These are phyloP conservation scores for Thamnaconus septentrionalis DNA, from an alignment of 2,113 vertebrate species.

Conservation along the genomic window DNA sequence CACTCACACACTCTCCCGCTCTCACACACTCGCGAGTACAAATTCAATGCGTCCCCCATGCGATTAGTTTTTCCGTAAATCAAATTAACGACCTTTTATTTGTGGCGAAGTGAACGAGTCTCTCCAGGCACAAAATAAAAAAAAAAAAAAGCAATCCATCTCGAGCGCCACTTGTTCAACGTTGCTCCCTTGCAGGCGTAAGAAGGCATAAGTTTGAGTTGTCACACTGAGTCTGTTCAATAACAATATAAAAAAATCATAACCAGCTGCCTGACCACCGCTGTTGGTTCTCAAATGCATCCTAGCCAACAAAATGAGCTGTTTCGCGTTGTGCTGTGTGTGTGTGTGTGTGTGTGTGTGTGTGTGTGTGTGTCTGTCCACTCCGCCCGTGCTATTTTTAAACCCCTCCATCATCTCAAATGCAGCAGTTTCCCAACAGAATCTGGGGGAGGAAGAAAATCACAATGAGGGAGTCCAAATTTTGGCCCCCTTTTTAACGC, in stretches of 20 bases:
- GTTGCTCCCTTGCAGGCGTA: background rate
- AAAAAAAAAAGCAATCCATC: background rate
- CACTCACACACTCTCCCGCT: background rate
- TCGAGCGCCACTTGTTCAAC: background rate
- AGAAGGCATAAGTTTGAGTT: too few relatives aligned
- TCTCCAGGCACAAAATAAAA: conserved; percentile 5
- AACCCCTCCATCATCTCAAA: background rate
- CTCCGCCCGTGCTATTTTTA: conserved; percentile 4
- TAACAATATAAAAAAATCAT: background rate
- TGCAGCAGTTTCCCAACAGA: conserved; percentile 10
- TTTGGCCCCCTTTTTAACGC: too few relatives aligned
- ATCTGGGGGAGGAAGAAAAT: background rate
- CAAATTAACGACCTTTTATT: background rate
- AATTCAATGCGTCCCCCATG: background rate
- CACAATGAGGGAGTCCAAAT: background rate
- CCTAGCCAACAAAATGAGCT: too few relatives aligned
- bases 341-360: background rate
- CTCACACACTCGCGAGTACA: conserved; percentile 1
- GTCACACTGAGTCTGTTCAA: background rate
- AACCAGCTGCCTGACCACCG: too few relatives aligned
- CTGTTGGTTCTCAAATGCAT: too few relatives aligned
- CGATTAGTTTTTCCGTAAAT: conserved; percentile 8
- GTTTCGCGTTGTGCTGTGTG: too few relatives aligned
- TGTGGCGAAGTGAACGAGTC: background rate
- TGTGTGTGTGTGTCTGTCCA: background rate